Percentiles rank a stretch among this genome's conserved stretches.
These are phyloP conservation scores for Nothura maculosa DNA, from an alignment of 2,797 vertebrate genomes.

Conservation along the genomic window DNA sequence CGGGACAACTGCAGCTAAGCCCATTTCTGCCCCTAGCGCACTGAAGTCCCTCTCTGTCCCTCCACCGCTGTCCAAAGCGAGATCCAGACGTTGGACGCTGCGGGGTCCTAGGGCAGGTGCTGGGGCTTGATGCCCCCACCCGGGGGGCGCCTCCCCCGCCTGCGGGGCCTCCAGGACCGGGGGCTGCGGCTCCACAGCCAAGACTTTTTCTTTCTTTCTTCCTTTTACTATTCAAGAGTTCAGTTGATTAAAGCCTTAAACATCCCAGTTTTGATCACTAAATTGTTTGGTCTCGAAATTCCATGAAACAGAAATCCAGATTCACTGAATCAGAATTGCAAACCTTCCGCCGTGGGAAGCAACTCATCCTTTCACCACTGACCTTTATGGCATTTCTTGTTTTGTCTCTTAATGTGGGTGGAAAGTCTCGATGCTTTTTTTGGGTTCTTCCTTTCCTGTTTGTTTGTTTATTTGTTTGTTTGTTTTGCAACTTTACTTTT, in stretches of 20 bases:
- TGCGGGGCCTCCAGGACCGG: neutral
- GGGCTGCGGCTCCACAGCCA: neutral
- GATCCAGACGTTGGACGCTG: fast-evolving
- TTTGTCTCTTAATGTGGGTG: neutral
- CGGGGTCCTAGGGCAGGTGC: neutral
- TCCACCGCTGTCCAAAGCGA: neutral
- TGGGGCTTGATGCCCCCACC: neutral
- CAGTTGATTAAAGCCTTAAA: neutral
- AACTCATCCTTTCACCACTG: neutral
- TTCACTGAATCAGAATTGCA: neutral
- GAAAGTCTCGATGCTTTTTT: neutral
- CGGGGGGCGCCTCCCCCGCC: neutral
- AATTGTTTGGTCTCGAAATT: neutral
- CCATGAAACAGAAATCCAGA: neutral
- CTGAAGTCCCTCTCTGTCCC: neutral
- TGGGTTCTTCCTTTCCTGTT: neutral
- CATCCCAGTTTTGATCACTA: neutral
- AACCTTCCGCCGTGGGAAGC: neutral
- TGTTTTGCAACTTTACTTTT: slow-evolving; percentile 7
- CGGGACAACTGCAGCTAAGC: neutral
- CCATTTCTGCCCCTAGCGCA: fast-evolving
- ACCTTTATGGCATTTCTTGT: neutral
- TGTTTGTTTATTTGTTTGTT: neutral
- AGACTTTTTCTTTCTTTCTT: fast-evolving
- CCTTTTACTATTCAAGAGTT: neutral